Evolutionary conservation across 2,888 invertebrate genomes (phyloP), one percentile per base, ranked within the genome.

Genomic region (Napeogenes sylphis): DNA sequence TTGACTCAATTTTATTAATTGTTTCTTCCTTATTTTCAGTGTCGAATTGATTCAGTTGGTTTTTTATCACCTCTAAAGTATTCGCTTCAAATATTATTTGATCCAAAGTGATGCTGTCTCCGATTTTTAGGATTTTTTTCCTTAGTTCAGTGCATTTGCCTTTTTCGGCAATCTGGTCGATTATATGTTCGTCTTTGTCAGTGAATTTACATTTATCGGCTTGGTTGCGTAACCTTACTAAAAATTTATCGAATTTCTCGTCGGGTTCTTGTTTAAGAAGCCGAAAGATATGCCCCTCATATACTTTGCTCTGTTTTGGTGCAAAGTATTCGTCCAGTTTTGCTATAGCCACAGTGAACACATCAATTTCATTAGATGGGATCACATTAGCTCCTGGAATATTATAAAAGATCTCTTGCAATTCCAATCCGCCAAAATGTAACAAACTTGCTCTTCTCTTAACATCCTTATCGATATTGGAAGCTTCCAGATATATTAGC

Each of bases 181-280:
- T 62, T 0, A 70, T 30, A 12, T 68, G 35, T 4, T 69, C 63
- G 10, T 70, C 64, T 33, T 30, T 2, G 12, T 63, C 45, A 21
- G 13, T 3, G 58, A 70, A 70, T 56, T 68, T n/a, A 38, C 70
- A 71, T 63, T 68, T 68, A 6, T 21, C 38, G 8, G 62, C 58
- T 67, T 67, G 67, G 6, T 69, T 32, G 32, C 68, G 21, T 2
- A 70, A 55, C 10, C 65, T 54, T 5, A 66, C 58, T 2, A 68
- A 3, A 56, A 67, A 68, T 54, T 63, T 69, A 45, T 68, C 70
- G 42, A 70, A 67, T n/a, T 65, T 68, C 46, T 70, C 69, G 1
- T 32, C 55, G 5, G n/a, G 8, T 33, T 69, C 66, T 59, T 69
- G 69, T 56, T 65, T 66, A 0, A 66, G 42, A 8, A 54, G 46